These are phyloP conservation scores for Tubulanus polymorphus DNA, from an alignment of 2,888 invertebrate species.

Conservation along the genomic window DNA sequence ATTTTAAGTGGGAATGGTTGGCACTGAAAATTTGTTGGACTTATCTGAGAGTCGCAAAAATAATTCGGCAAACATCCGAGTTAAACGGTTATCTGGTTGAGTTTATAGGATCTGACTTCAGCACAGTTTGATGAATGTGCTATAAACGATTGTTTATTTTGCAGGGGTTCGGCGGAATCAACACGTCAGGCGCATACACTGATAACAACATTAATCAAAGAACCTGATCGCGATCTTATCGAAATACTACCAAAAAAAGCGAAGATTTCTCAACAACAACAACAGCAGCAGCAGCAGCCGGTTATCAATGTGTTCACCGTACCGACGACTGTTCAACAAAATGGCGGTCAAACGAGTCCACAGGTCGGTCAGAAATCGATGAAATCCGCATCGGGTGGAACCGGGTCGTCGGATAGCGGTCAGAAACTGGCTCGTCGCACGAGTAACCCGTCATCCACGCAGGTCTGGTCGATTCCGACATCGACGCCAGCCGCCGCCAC, in stretches of 20 bases:
- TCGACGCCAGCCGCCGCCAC: neutral
- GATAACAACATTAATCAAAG: constrained; percentile 87
- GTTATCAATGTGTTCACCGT: constrained; percentile 21
- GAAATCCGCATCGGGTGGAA: neutral
- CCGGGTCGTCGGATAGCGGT: too few relatives aligned
- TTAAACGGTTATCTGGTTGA: too few relatives aligned
- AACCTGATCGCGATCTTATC: constrained; percentile 69
- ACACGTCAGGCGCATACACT: constrained; percentile 87
- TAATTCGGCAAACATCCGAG: too few relatives aligned
- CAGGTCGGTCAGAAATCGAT: neutral
- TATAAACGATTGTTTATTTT: constrained; percentile 22
- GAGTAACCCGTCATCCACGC: neutral
- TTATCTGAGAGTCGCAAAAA: too few relatives aligned
- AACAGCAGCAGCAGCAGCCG: constrained; percentile 19
- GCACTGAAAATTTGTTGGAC: too few relatives aligned
- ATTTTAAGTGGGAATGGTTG: too few relatives aligned
- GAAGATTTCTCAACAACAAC: constrained; percentile 17
- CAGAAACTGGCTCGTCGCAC: too few relatives aligned
- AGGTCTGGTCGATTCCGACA: neutral
- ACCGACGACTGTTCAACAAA: constrained; percentile 12
- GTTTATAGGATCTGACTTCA: too few relatives aligned
- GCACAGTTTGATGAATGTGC: neutral
- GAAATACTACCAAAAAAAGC: constrained; percentile 32
- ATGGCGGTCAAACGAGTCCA: neutral
- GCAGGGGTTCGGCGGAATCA: constrained; percentile 82